Evolutionary conservation across 2,113 vertebrate species (phyloP).

Genomic region (Pleuronectes platessa): DNA sequence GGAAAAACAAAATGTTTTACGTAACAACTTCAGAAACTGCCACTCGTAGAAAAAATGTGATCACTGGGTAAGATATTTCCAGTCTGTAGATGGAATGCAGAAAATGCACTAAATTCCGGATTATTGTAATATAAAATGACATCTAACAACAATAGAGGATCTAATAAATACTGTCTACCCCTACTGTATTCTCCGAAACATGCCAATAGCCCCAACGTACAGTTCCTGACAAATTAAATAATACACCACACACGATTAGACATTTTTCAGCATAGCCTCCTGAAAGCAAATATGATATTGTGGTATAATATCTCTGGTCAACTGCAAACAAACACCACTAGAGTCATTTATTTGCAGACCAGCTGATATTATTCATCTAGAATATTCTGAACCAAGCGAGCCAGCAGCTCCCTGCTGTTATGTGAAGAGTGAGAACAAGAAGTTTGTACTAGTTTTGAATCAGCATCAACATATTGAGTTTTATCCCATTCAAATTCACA

Average conservation of each 20-base stretch:
- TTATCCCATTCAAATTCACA: neutral
- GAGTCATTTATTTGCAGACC: constrained; percentile 1
- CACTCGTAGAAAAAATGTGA: too few relatives aligned
- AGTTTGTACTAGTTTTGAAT: too few relatives aligned
- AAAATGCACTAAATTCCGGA: too few relatives aligned
- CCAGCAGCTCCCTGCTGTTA: neutral
- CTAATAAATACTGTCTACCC: neutral
- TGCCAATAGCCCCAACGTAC: neutral
- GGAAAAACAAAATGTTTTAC: constrained; percentile 19
- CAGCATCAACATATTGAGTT: neutral
- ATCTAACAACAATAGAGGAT: neutral
- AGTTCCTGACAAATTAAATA: neutral
- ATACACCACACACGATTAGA: neutral
- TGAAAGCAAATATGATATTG: too few relatives aligned
- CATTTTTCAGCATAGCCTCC: too few relatives aligned
- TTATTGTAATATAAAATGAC: too few relatives aligned
- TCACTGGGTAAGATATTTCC: too few relatives aligned
- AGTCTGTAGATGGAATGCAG: too few relatives aligned
- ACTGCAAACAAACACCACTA: neutral
- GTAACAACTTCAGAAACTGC: constrained; percentile 4
- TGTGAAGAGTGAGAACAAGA: neutral
- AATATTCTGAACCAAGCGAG: neutral
- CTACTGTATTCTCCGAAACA: neutral
- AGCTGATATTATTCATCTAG: neutral
- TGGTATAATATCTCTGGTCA: neutral